phyloP scores from a whole-genome alignment of 2,888 invertebrate species.

The Dryocosmus kuriphilus region DNA sequence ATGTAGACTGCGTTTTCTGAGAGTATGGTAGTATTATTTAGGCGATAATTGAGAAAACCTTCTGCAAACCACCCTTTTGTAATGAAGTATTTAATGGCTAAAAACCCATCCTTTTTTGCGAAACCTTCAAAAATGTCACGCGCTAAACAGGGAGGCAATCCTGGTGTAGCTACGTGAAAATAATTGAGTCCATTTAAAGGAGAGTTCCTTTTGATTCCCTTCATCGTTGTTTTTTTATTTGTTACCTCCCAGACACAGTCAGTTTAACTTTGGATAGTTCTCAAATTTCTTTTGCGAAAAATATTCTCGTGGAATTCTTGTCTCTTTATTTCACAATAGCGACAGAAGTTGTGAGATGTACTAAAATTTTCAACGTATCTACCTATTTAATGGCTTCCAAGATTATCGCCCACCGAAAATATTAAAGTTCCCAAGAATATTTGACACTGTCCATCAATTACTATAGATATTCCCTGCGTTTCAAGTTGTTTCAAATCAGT shows the following conservation, averaged over 20 bases:
- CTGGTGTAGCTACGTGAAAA: not conserved
- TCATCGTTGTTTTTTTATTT: not conserved
- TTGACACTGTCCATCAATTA: not conserved
- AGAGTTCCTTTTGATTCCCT: slow-evolving; percentile 8
- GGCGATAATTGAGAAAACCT: too few species aligned
- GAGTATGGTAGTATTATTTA: too few species aligned
- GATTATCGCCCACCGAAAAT: slow-evolving; percentile 42
- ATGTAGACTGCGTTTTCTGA: too few species aligned
- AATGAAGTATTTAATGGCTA: too few species aligned
- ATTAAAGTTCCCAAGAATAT: slow-evolving; percentile 53
- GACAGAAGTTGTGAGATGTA: too few species aligned
- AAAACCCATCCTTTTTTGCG: too few species aligned
- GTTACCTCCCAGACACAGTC: not conserved
- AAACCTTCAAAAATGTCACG: too few species aligned
- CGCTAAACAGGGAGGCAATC: too few species aligned
- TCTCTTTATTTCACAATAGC: too few species aligned
- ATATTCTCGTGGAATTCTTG: too few species aligned
- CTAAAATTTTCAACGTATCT: slow-evolving; percentile 63
- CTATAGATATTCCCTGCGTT: slow-evolving; percentile 50
- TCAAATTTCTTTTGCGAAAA: slow-evolving; percentile 24
- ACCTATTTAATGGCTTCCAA: slow-evolving; percentile 60
- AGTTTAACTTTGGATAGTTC: slow-evolving; percentile 14
- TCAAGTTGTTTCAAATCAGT: slow-evolving; percentile 58
- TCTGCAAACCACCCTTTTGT: too few species aligned
- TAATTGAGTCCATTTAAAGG: not conserved